Percentiles rank a stretch among this genome's conserved stretches.
Conservation (phyloP, 2,113 vertebrate genomes). For the Marmota monax region DNA sequence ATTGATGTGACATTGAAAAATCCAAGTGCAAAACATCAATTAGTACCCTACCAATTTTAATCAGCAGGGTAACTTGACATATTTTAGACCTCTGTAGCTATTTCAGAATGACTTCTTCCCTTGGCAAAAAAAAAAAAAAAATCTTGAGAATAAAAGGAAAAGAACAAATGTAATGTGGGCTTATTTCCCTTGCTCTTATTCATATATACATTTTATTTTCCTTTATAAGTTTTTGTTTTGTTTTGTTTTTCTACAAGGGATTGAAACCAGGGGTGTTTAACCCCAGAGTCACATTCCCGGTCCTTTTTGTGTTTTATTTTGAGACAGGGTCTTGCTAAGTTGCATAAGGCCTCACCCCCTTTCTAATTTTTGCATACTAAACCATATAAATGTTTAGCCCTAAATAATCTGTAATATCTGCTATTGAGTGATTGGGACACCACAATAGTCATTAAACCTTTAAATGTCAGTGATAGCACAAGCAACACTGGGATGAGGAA, state of each 20-base stretch:
- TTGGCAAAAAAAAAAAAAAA: not conserved
- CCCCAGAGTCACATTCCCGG: too few species aligned
- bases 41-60: not conserved
- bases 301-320: too few species aligned
- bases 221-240: too few species aligned
- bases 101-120: not conserved
- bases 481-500: not conserved
- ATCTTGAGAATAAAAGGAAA: not conserved
- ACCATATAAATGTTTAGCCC: not conserved
- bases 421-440: not conserved
- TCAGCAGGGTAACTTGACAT: not conserved
- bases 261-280: too few species aligned
- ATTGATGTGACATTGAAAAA: not conserved
- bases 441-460: not conserved
- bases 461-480: not conserved
- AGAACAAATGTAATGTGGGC: not conserved
- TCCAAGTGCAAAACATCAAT: not conserved
- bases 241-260: too few species aligned
- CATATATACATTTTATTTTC: not conserved
- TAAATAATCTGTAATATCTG: not conserved
- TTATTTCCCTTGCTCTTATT: not conserved
- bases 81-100: not conserved
- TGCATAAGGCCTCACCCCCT: not conserved
- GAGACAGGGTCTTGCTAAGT: too few species aligned
- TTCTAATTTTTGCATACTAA: not conserved